Conservation (phyloP, 30 jellyfish, hydroid and myxozoan species). For the Rhopilema esculentum region DNA sequence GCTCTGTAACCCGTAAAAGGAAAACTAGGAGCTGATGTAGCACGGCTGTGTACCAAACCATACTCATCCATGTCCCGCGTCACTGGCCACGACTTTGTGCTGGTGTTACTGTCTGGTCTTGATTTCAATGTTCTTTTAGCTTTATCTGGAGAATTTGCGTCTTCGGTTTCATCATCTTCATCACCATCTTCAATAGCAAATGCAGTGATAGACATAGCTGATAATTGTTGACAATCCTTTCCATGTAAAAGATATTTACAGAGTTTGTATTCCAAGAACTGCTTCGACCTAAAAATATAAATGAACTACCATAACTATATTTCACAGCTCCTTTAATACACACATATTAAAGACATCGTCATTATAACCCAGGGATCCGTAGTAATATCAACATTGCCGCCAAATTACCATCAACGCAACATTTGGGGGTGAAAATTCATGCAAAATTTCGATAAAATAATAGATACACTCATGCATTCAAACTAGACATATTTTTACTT, state of each 20-base stretch:
- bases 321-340: too few relatives aligned
- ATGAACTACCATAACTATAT: neutral
- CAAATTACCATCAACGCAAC: too few relatives aligned
- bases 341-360: too few relatives aligned
- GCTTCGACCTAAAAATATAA: slow-evolving; percentile 44
- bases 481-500: too few relatives aligned
- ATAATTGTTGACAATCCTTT: slow-evolving; percentile 27
- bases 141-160: neutral
- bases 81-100: slow-evolving; percentile 71
- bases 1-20: slow-evolving; percentile 7
- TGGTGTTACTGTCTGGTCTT: slow-evolving; percentile 13
- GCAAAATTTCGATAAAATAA: too few relatives aligned
- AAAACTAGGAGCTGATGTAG: slow-evolving; percentile 63
- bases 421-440: too few relatives aligned
- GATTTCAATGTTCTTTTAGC: neutral
- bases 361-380: too few relatives aligned
- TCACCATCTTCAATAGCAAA: slow-evolving; percentile 9
- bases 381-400: too few relatives aligned
- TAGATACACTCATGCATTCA: too few relatives aligned
- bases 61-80: slow-evolving; percentile 22
- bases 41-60: slow-evolving; percentile 45
- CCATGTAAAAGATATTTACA: slow-evolving; percentile 52
- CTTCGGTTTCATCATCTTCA: neutral
- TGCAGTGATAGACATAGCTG: slow-evolving; percentile 48
- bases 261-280: slow-evolving; percentile 60